Evolutionary conservation across 2,888 invertebrate species (phyloP), one percentile per base, ranked within the genome.

Genomic region (Amaurobius ferox): DNA sequence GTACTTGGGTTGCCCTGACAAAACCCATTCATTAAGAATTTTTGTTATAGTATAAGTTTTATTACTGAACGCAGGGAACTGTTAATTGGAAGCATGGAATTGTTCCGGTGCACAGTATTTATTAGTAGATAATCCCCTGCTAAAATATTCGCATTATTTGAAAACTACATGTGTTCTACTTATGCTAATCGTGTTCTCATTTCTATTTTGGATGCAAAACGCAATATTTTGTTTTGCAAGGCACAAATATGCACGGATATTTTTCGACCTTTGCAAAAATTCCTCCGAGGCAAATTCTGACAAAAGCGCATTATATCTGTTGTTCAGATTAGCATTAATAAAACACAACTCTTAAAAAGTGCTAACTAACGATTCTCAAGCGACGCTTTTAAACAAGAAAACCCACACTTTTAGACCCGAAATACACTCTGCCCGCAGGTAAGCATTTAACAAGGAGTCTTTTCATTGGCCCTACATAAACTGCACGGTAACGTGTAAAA

Each of bases 391-490:
- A 67, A 68, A 55, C 55, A 77, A 48, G 55, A 68, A 62, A 78
- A 61, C 39, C 40, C 67, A 55, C 35, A 35, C 70, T 29, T 70
- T 55, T 23, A 1, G 55, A 55, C 19, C 23, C 23, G 30, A 23
- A 32, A 30, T 23, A 30, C 28, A 55, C n/a, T 35, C 40, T 70
- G 11, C 19, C 70, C 70, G 19, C 5, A n/a, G 30, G 78, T 28
- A 9, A 6, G n/a, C 23, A 29, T 30, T 70, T 61, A 61, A 78
- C 62, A 70, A 78, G 78, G 68, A 61, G 61, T 62, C 32, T 39
- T 70, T 78, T 78, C 78, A 78, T 78, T 70, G 70, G 32, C 23
- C 44, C 76, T 16, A 19, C 55, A 55, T 55, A 55, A 55, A 11
- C 19, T 11, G 19, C 55, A 55, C 55, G 23, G 23, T 6, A 68